Conservation (phyloP, 2,888 invertebrate genomes). For the Operophtera brumata region DNA sequence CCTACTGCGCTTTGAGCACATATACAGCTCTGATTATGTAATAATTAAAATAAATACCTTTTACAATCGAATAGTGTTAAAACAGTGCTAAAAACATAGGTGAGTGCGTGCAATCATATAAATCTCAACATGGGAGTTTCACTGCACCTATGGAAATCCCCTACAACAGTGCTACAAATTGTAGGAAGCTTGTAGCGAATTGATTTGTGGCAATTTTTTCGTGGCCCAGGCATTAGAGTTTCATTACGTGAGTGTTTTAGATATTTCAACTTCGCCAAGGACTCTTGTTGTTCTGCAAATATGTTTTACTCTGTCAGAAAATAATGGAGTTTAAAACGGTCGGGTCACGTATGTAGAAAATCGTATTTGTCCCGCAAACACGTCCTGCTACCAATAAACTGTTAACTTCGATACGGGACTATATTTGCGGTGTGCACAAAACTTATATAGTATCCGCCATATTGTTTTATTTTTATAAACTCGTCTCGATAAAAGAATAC, state of each 20-base stretch:
- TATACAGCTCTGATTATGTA: no score
- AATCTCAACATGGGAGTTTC: no score
- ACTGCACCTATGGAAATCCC: no score
- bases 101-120: no score
- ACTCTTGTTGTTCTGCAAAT: background rate
- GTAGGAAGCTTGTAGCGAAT: no score
- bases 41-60: no score
- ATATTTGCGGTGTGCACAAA: conserved; percentile 21
- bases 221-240: no score
- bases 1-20: no score
- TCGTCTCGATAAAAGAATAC: background rate
- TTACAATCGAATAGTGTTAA: no score
- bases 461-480: conserved; percentile 8
- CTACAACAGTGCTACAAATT: no score
- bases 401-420: conserved; percentile 58
- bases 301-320: background rate
- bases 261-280: background rate
- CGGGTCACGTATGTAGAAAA: conserved; percentile 62
- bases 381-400: conserved; percentile 58
- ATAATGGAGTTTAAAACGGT: conserved; percentile 17
- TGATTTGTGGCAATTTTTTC: no score
- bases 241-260: background rate
- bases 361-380: conserved; percentile 69
- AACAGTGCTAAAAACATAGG: no score
- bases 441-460: conserved; percentile 10